Base-by-base conservation (phyloP, 2,888 invertebrate species). In the Coelinius sp. region DNA sequence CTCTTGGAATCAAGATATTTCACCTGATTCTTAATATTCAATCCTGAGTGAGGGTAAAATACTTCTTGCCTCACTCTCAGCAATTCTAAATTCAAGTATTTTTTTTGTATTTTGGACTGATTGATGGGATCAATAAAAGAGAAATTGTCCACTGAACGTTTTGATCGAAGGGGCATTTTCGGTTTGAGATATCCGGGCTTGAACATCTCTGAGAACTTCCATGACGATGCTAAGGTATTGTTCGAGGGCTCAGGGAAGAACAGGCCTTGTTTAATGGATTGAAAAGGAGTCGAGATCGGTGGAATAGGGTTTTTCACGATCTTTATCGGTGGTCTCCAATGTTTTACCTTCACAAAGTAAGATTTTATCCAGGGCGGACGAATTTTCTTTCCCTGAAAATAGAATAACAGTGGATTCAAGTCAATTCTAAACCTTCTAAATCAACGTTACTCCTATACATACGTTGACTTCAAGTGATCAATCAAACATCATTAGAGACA, bases 401-500 rank as follows among this genome's bases (percentile, higher is more conserved):
- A 27, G 14, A 27, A 27, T 27, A 27, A 14, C 12, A 56, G 4
- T 5, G 12, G 5, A 12, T 56, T 17, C n/a, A 14, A n/a, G 17
- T 4, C 4, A 56, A 27, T n/a, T n/a, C 4, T 25, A 6, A 12
- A 56, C 14, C 25, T 25, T 27, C 1, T 10, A 35, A 35, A 35
- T 10, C 35, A 35, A 35, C 12, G n/a, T 41, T 41, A 41, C 25
- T n/a, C 8, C 10, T 27, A 12, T 53, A n/a, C 35, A 62, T 20
- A n/a, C 53, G 14, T 35, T 46, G 69, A 25, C 41, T 59, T n/a
- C 12, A 20, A 4, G 31, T 22, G 46, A 44, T n/a, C 59, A 22
- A 59, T 41, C 22, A 44, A 70, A 68, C 41, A 68, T 70, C 44
- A 22, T 35, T 35, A 71, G 67, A 73, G 49, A 73, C 6, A 35